A percentile compares a stretch with the other conserved stretches of the same genome.
These are phyloP conservation scores for Lagodon rhomboides DNA, from an alignment of 2,797 vertebrate genomes.

Conservation along the genomic window DNA sequence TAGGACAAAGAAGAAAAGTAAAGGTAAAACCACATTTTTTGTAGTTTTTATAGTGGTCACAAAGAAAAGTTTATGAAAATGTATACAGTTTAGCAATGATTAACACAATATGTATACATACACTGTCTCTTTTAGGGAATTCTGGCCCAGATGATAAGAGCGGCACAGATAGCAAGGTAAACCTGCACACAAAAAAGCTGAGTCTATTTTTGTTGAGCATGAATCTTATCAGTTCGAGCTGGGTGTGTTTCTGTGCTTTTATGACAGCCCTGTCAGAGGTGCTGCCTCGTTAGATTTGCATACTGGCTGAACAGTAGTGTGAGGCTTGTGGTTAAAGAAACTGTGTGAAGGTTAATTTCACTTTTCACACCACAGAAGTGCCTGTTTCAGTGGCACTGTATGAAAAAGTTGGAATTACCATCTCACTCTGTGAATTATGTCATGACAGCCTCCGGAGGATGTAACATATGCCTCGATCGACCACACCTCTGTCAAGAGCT, in stretches of 20 bases:
- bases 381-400: neutral
- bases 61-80: neutral
- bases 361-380: neutral
- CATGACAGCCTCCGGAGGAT: conserved; percentile 71
- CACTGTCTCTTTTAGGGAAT: conserved; percentile 45
- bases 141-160: neutral
- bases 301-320: conserved; percentile 13
- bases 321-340: conserved; percentile 16
- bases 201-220: conserved; percentile 19
- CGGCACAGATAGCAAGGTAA: conserved; percentile 51
- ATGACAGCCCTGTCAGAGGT: neutral
- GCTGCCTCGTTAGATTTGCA: conserved; percentile 53
- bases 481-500: conserved; percentile 50
- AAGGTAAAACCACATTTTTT: conserved; percentile 66
- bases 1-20: conserved; percentile 66
- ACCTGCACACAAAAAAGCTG: neutral
- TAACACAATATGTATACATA: neutral
- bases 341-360: neutral
- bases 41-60: neutral
- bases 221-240: conserved; percentile 13
- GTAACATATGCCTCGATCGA: conserved; percentile 83
- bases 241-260: conserved; percentile 12
- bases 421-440: conserved; percentile 30
- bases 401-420: neutral
- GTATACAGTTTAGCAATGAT: neutral